phyloP scores from a whole-genome alignment of 2,888 invertebrate genomes.

The Hermaeophaga mercurialis region DNA sequence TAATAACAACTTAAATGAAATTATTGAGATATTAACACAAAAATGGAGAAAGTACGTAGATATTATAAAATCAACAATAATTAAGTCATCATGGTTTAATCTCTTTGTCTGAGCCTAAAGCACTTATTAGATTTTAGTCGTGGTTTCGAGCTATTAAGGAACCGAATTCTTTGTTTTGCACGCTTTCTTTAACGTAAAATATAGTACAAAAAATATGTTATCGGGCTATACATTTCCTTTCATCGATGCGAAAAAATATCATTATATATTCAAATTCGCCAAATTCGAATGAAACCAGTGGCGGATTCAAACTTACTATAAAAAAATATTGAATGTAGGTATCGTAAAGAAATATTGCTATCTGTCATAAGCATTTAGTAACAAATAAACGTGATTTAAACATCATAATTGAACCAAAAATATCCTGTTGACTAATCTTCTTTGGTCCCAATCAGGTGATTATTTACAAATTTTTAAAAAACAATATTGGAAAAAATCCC shows the following conservation, averaged over 20 bases:
- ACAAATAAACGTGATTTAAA: too few species aligned
- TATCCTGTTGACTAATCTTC: too few species aligned
- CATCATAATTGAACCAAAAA: too few species aligned
- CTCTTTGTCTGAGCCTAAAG: not conserved
- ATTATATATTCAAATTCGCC: slow-evolving; percentile 20
- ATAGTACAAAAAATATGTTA: slow-evolving; percentile 8
- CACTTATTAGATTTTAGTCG: slow-evolving; percentile 6
- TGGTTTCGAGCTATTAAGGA: not conserved
- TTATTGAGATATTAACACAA: not conserved
- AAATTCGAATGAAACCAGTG: not conserved
- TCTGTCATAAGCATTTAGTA: too few species aligned
- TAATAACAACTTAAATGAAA: not conserved
- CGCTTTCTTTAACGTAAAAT: slow-evolving; percentile 22
- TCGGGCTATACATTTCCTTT: slow-evolving; percentile 14
- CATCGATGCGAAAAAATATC: slow-evolving; percentile 15
- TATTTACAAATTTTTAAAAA: too few species aligned
- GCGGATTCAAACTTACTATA: not conserved
- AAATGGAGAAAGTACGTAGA: slow-evolving; percentile 6
- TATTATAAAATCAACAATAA: slow-evolving; percentile 16
- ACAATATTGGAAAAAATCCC: too few species aligned
- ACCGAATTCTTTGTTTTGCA: slow-evolving; percentile 19
- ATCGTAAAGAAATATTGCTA: too few species aligned
- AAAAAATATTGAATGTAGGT: too few species aligned
- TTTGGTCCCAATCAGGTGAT: too few species aligned
- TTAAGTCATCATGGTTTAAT: slow-evolving; percentile 15